phyloP scores from a whole-genome alignment of 2,113 vertebrate genomes.

The Hiodon alosoides region DNA sequence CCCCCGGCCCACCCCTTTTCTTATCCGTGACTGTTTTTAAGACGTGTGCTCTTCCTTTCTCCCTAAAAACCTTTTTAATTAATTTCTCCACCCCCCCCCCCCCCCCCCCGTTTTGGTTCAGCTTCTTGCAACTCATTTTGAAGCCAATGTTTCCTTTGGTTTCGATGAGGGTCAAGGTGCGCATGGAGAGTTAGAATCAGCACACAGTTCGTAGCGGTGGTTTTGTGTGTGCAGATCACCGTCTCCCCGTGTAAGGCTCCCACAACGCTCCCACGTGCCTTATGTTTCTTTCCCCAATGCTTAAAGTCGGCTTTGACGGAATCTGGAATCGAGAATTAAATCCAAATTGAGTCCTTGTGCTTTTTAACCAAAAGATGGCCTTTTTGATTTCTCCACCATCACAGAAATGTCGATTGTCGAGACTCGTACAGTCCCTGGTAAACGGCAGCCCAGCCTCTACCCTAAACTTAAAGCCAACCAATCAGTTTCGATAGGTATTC shows the following conservation, averaged over 20 bases:
- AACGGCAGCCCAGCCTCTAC: too few relatives aligned
- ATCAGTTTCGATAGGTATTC: background rate
- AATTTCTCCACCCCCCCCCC: slow-evolving; percentile 12
- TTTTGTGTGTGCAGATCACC: slow-evolving; percentile 33
- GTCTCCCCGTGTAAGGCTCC: slow-evolving; percentile 31
- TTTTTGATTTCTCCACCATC: too few relatives aligned
- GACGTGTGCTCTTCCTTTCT: too few relatives aligned
- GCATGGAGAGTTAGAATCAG: slow-evolving; percentile 29
- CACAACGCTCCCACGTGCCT: slow-evolving; percentile 65
- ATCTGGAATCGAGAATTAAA: slow-evolving; percentile 16
- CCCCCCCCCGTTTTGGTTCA: slow-evolving; percentile 1
- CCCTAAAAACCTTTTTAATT: too few relatives aligned
- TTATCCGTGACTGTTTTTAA: too few relatives aligned
- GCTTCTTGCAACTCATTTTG: slow-evolving; percentile 12
- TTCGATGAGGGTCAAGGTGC: slow-evolving; percentile 2
- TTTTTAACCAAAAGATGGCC: slow-evolving; percentile 32
- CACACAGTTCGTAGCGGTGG: slow-evolving; percentile 38
- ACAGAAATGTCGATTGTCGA: too few relatives aligned
- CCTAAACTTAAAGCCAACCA: background rate
- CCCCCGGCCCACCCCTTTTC: too few relatives aligned
- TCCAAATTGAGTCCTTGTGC: slow-evolving; percentile 16
- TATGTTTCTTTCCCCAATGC: slow-evolving; percentile 65
- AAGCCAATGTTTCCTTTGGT: slow-evolving; percentile 12
- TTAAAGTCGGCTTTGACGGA: slow-evolving; percentile 53
- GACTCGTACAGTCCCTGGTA: too few relatives aligned